A percentile compares a stretch with the other conserved stretches of the same genome.
These are phyloP conservation scores for Archocentrus centrarchus DNA, from an alignment of 2,113 vertebrate genomes.

Conservation along the genomic window DNA sequence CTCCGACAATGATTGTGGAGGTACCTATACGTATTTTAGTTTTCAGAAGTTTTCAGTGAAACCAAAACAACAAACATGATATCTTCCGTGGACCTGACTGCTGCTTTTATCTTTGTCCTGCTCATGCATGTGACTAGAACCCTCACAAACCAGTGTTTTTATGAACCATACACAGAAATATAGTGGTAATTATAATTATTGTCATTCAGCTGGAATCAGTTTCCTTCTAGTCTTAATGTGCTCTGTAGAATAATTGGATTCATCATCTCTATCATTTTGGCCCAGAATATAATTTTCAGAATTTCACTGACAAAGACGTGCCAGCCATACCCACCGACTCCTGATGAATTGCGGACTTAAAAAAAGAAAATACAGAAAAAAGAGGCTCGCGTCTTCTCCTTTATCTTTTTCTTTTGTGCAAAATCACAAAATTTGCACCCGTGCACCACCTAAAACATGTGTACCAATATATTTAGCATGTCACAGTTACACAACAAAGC, in stretches of 20 bases:
- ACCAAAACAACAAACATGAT: background rate
- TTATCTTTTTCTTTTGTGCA: background rate
- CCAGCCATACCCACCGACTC: background rate
- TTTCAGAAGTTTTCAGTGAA: slow-evolving; percentile 7
- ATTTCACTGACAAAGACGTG: background rate
- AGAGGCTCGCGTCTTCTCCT: background rate
- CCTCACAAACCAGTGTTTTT: background rate
- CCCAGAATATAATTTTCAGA: background rate
- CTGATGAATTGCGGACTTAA: background rate
- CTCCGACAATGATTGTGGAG: slow-evolving; percentile 40
- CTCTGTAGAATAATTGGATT: background rate
- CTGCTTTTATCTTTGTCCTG: background rate
- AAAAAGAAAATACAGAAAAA: background rate
- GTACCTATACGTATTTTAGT: slow-evolving; percentile 21
- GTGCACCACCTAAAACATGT: background rate
- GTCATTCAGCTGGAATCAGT: slow-evolving; percentile 6
- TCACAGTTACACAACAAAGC: too few relatives aligned
- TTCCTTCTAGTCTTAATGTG: background rate
- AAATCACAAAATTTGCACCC: background rate
- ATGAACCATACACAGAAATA: background rate
- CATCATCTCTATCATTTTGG: background rate
- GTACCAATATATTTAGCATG: too few relatives aligned
- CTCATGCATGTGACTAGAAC: background rate
- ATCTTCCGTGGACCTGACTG: background rate
- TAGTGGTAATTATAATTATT: slow-evolving; percentile 26